phyloP scores from a whole-genome alignment of 2,797 vertebrate species.

The Sarcoramphus papa region DNA sequence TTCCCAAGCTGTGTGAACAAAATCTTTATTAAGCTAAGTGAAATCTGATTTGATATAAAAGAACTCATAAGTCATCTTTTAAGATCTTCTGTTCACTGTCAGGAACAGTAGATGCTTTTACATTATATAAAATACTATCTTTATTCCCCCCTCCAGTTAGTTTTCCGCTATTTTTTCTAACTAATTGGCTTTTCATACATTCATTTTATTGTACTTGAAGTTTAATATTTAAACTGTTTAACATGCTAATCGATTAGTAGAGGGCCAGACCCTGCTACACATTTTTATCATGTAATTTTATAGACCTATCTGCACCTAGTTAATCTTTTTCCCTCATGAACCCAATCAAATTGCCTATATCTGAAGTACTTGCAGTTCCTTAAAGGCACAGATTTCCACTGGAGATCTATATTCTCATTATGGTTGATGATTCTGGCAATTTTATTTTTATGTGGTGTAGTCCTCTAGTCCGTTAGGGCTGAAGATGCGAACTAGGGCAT shows the following conservation, averaged over 20 bases:
- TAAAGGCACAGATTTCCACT: not conserved
- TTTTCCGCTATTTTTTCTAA: not conserved
- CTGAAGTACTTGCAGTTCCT: not conserved
- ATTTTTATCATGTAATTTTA: not conserved
- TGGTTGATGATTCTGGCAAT: not conserved
- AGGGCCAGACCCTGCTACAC: not conserved
- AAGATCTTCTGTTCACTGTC: not conserved
- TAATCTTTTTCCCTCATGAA: not conserved
- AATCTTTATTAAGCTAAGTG: not conserved
- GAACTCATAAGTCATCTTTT: not conserved
- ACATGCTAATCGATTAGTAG: not conserved
- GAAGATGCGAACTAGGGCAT: not conserved
- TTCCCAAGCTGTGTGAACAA: not conserved
- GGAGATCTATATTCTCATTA: not conserved
- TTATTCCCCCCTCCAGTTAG: not conserved
- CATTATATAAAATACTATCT: not conserved
- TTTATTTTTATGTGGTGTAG: not conserved
- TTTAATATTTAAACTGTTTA: slow-evolving; percentile 3
- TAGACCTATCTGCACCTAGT: not conserved
- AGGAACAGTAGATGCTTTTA: not conserved
- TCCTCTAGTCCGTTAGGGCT: not conserved
- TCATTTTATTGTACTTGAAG: not conserved
- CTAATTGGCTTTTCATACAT: not conserved
- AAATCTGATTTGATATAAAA: not conserved
- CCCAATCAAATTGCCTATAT: not conserved